A percentile compares a stretch with the other conserved stretches of the same genome.
phyloP scores from a whole-genome alignment of 1,140 invertebrate genomes.

The Conus ventricosus region DNA sequence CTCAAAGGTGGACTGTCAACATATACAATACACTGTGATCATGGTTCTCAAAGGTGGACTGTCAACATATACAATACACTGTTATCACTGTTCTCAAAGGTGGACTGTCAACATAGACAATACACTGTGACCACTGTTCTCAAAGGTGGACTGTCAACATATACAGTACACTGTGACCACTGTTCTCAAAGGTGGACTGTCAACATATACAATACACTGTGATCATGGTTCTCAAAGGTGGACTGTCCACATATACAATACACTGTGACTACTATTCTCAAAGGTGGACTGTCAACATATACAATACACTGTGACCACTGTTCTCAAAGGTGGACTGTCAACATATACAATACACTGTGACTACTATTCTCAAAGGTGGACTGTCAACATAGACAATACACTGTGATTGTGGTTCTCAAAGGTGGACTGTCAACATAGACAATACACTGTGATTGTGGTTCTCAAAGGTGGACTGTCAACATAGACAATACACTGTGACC shows the following conservation, averaged over 20 bases:
- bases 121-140: slow-evolving; percentile 54
- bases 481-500: background rate
- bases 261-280: slow-evolving; percentile 59
- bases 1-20: slow-evolving; percentile 77
- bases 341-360: background rate
- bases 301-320: background rate
- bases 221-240: slow-evolving; percentile 69
- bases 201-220: slow-evolving; percentile 23
- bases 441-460: too few species aligned
- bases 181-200: slow-evolving; percentile 77
- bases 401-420: slow-evolving; percentile 65
- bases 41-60: slow-evolving; percentile 77
- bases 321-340: slow-evolving; percentile 77
- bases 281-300: slow-evolving; percentile 76
- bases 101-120: slow-evolving; percentile 73
- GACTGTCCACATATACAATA: slow-evolving; percentile 73
- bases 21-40: background rate
- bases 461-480: slow-evolving; percentile 76
- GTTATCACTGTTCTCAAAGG: slow-evolving; percentile 65
- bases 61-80: slow-evolving; percentile 29
- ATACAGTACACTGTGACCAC: too few species aligned
- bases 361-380: slow-evolving; percentile 68
- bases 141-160: slow-evolving; percentile 77
- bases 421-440: slow-evolving; percentile 77
- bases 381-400: slow-evolving; percentile 73